These are phyloP conservation scores for Anas platyrhynchos DNA, from an alignment of 2,113 vertebrate genomes.

Conservation along the genomic window DNA sequence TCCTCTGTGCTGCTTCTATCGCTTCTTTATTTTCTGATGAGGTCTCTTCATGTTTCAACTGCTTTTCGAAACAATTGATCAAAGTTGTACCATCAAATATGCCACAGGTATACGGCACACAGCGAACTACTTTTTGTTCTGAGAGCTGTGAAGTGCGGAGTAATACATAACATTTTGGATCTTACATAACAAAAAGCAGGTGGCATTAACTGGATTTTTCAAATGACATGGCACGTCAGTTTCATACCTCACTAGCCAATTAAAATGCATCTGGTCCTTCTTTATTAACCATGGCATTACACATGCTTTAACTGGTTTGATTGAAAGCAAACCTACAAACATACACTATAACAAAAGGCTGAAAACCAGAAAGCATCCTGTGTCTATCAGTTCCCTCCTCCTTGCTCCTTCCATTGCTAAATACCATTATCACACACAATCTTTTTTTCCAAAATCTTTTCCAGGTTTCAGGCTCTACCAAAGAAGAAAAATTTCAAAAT, in stretches of 20 bases:
- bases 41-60: slow-evolving; percentile 67
- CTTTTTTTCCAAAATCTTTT: background rate
- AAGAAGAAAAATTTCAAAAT: background rate
- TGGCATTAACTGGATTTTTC: slow-evolving; percentile 52
- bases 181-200: slow-evolving; percentile 61
- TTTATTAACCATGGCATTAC: slow-evolving; percentile 61
- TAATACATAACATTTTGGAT: slow-evolving; percentile 34
- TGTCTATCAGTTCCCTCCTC: background rate
- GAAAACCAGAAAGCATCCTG: background rate
- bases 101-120: slow-evolving; percentile 60
- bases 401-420: slow-evolving; percentile 4
- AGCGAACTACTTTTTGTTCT: slow-evolving; percentile 62
- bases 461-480: slow-evolving; percentile 9
- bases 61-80: slow-evolving; percentile 70
- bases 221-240: background rate
- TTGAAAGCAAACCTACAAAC: background rate
- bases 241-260: slow-evolving; percentile 9
- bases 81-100: slow-evolving; percentile 68
- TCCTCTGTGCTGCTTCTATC: slow-evolving; percentile 46
- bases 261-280: background rate
- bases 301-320: slow-evolving; percentile 30
- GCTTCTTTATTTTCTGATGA: slow-evolving; percentile 62
- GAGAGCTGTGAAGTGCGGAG: slow-evolving; percentile 48
- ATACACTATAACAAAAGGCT: background rate
- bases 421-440: background rate